Conservation (phyloP, 2,797 vertebrate species). For the Thaleichthys pacificus region DNA sequence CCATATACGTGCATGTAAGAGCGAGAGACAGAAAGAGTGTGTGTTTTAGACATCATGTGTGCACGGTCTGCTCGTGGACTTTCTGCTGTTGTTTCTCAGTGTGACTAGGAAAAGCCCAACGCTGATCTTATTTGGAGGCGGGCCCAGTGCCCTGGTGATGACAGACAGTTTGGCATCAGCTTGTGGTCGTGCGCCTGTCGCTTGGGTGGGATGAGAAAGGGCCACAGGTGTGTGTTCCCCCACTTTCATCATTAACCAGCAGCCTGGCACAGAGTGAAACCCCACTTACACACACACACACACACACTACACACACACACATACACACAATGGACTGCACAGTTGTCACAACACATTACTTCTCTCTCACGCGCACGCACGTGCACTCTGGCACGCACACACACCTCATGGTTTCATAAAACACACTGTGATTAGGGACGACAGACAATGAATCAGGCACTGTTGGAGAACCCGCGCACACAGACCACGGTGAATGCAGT, state of each 20-base stretch:
- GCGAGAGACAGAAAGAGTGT: not conserved
- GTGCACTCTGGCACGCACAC: not conserved
- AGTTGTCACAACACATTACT: not conserved
- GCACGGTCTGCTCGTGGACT: no score
- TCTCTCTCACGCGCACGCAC: not conserved
- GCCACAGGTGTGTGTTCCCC: not conserved
- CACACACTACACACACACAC: not conserved
- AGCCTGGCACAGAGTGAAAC: not conserved
- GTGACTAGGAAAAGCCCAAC: no score
- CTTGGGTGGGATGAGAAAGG: not conserved
- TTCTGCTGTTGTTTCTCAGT: no score
- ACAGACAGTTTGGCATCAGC: not conserved
- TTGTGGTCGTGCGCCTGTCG: not conserved
- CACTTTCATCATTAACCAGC: not conserved
- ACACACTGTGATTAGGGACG: no score
- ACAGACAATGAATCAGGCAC: slow-evolving; percentile 23
- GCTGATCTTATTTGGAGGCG: no score
- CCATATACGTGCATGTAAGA: not conserved
- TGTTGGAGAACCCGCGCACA: slow-evolving; percentile 13
- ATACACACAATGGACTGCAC: slow-evolving; percentile 2
- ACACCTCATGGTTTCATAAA: slow-evolving; percentile 8
- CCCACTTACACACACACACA: not conserved
- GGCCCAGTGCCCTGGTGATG: no score
- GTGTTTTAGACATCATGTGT: not conserved
- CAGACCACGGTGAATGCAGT: not conserved